Evolutionary conservation across 2,113 vertebrate genomes (phyloP).

Genomic region (Scortum barcoo): DNA sequence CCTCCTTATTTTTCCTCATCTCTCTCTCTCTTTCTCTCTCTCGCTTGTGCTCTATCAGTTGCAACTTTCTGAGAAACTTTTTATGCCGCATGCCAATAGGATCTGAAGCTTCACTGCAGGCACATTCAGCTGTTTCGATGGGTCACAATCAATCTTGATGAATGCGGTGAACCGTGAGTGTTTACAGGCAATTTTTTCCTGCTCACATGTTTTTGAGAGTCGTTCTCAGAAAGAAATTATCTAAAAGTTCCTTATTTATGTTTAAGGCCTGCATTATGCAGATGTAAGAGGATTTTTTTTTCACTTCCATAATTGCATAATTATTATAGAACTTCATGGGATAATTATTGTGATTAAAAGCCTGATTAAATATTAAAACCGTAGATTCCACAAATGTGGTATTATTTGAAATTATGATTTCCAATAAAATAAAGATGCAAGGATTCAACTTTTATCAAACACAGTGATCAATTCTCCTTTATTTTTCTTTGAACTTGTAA

Average conservation of each 20-base stretch:
- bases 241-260: not conserved
- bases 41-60: slow-evolving; percentile 13
- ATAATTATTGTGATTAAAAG: slow-evolving; percentile 48
- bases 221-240: not conserved
- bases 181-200: slow-evolving; percentile 27
- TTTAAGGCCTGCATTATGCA: not conserved
- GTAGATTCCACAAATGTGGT: not conserved
- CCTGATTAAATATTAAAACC: slow-evolving; percentile 19
- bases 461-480: not conserved
- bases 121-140: slow-evolving; percentile 25
- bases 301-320: not conserved
- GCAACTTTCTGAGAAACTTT: slow-evolving; percentile 38
- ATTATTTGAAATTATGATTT: slow-evolving; percentile 8
- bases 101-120: slow-evolving; percentile 49
- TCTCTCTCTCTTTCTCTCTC: not conserved
- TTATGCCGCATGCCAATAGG: slow-evolving; percentile 29
- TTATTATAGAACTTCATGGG: slow-evolving; percentile 12
- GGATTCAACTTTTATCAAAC: slow-evolving; percentile 9
- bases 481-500: slow-evolving; percentile 13
- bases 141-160: slow-evolving; percentile 61
- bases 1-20: slow-evolving; percentile 5
- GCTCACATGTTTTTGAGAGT: slow-evolving; percentile 10
- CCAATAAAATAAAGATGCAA: not conserved
- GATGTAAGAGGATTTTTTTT: not conserved
- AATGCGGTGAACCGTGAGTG: slow-evolving; percentile 41